These are phyloP conservation scores for Ceraclea dissimilis DNA, from an alignment of 2,888 invertebrate species.

Conservation along the genomic window DNA sequence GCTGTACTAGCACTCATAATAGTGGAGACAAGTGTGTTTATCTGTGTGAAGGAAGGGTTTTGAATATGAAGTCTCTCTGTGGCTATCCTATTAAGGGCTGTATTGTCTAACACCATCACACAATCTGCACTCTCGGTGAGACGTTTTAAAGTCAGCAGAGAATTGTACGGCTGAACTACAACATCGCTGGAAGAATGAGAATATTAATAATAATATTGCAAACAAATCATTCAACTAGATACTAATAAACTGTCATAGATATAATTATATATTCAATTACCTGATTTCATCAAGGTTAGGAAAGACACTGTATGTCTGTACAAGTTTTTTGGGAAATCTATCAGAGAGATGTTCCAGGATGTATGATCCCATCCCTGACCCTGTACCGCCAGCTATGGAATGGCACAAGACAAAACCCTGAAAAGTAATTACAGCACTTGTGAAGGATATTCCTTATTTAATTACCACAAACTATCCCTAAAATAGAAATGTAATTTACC, in stretches of 20 bases:
- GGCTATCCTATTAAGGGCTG: constrained; percentile 90
- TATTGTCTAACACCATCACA: constrained; percentile 95
- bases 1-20: constrained; percentile 99
- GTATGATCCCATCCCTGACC: constrained; percentile 98
- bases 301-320: constrained; percentile 98
- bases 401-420: constrained; percentile 97
- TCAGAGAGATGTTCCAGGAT: constrained; percentile 83
- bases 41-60: constrained; percentile 94
- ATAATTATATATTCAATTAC: constrained; percentile 32
- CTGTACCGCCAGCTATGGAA: constrained; percentile 98
- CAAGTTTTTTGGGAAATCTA: constrained; percentile 93
- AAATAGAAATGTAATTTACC: constrained; percentile 47
- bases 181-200: constrained; percentile 66
- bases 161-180: constrained; percentile 95
- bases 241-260: background rate
- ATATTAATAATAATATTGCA: background rate
- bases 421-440: constrained; percentile 25
- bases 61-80: constrained; percentile 90
- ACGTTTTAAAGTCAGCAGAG: constrained; percentile 86
- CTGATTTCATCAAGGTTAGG: constrained; percentile 95
- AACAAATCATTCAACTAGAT: too few relatives aligned
- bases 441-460: background rate
- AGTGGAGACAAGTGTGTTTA: constrained; percentile 94
- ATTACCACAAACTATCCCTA: background rate
- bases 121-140: constrained; percentile 95